Base-by-base conservation (phyloP, 2,888 invertebrate genomes). In the Drosophila diplacantha region DNA sequence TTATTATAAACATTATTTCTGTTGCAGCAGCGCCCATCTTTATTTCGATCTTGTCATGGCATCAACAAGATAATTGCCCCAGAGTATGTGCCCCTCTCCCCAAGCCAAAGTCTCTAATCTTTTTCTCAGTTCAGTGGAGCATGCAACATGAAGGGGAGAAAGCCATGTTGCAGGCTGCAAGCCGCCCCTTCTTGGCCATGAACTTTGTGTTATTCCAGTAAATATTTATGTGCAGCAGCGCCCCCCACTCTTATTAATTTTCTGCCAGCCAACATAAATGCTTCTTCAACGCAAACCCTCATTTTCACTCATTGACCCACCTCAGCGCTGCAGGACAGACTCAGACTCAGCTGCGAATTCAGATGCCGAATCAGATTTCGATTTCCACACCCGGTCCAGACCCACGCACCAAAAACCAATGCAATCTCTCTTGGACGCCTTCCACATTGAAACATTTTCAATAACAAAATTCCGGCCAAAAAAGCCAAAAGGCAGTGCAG, bases 361-460 rank as follows among this genome's bases (percentile, higher is more conserved):
- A 18, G 52, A 49, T 49, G 37, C 57, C 26, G 57, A 58, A 35
- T 41, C 34, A 24, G 54, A 34, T 34, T 59, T 46, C 59, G 31
- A 39, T 34, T 59, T 39, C 38, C 38, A 56, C 43, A 26, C 53
- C 54, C 37, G n/a, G 24, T 32, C 22, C 52, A 56, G 32, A 39
- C 39, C 32, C 53, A 26, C 44, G 29, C n/a, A 54, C 54, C 54
- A 32, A 16, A 52, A 52, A 55, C 49, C 44, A 26, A 39, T 58
- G 44, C 63, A 56, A 41, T 71, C 73, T 70, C 56, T 64, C 50
- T 29, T 54, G 54, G 20, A 35, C 34, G 35, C 54, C 26, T 16
- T 51, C 26, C 35, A 54, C 71, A 68, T 71, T 69, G 79, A 80
- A 80, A 83, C 79, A 80, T 80, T 83, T 83, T 74, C 83, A 80